Evolutionary conservation across 2,888 invertebrate species (phyloP), one percentile per base, ranked within the genome.

Genomic region (Callimorpha dominula): DNA sequence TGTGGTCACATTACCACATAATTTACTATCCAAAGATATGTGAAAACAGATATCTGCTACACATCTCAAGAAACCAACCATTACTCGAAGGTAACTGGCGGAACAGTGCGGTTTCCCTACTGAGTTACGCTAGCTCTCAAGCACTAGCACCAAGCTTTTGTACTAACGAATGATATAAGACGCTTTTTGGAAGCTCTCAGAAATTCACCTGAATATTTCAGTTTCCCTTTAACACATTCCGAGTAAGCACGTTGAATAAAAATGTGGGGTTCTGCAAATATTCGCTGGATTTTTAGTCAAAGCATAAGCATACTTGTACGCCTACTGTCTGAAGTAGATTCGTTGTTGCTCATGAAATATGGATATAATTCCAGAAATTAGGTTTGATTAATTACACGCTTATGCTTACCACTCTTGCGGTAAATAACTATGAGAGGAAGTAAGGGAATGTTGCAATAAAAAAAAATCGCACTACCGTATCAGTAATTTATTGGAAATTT

Each of bases 41-140:
- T 70, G 64, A 66, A 74, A 65, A 67, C 72, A 40, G 70, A 65
- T 71, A 73, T 73, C 42, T 67, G 40, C 17, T 74, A 60, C 74
- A 71, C 60, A 71, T 67, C 65, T 75, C 57, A 42, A 50, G 77
- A 68, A 71, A 75, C 77, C 78, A 60, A 62, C 77, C 72, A 75
- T 83, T 75, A 78, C 73, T 82, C 72, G 54, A 17, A 79, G 68
- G 73, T 72, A 77, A 77, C 76, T 69, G 54, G 65, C 64, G 75
- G 43, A 68, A 60, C 43, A 46, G 60, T 60, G 54, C 42, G 42
- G 50, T 65, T 65, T 31, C 15, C 20, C 20, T 50, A 50, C 80
- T 50, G 71, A 77, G 57, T 70, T 65, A 72, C 67, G 74, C 49
- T 72, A 75, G 63, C 11, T 65, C 68, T 64, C 60, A 67, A 46